Evolutionary conservation across 2,888 invertebrate species (phyloP).

Genomic region (Tetheella fluctuosa): DNA sequence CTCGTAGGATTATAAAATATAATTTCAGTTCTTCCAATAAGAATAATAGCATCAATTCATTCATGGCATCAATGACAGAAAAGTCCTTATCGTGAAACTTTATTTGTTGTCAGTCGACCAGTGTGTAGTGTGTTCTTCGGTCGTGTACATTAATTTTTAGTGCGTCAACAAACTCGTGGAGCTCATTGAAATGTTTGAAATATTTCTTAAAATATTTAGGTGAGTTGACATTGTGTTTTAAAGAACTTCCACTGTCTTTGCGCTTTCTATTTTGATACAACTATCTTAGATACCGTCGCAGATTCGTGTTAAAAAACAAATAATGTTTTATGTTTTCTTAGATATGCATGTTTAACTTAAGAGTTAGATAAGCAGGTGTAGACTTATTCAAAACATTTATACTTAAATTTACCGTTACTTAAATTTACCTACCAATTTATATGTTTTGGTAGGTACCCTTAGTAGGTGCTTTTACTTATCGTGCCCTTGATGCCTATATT

Average conservation of each 20-base stretch:
- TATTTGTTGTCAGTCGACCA: constrained; percentile 9
- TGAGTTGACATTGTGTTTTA: constrained; percentile 9
- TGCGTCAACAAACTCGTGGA: neutral
- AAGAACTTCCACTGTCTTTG: neutral
- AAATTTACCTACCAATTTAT: too few species aligned
- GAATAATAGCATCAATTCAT: neutral
- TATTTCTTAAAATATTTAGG: constrained; percentile 10
- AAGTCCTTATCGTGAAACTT: neutral
- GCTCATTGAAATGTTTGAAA: constrained; percentile 6
- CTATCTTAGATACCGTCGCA: neutral
- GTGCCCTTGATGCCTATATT: too few species aligned
- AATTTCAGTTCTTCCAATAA: too few species aligned
- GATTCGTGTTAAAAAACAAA: neutral
- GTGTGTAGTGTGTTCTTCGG: neutral
- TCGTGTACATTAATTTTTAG: constrained; percentile 1
- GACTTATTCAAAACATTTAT: too few species aligned
- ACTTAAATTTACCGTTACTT: too few species aligned
- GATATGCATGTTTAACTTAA: neutral
- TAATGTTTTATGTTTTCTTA: neutral
- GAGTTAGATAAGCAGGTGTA: neutral
- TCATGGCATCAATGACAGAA: neutral
- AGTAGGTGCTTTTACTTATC: too few species aligned
- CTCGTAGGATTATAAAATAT: too few species aligned
- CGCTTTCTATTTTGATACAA: neutral
- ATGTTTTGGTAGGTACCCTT: too few species aligned